Evolutionary conservation across 2,888 invertebrate genomes (phyloP).

Genomic region (Chalcosyrphus nemorum): DNA sequence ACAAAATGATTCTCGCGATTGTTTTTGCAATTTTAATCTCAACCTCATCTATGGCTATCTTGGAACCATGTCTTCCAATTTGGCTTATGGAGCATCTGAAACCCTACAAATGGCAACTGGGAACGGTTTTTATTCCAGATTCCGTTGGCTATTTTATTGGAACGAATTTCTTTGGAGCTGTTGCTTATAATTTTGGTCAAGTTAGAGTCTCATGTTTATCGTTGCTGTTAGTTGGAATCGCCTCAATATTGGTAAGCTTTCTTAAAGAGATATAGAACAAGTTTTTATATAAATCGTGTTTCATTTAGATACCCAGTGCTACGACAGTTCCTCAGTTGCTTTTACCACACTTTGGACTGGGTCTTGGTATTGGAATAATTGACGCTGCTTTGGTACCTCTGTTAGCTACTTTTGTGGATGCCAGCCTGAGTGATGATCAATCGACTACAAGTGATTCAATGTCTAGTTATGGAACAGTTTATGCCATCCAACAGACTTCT

Average conservation of each 20-base stretch:
- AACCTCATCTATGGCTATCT: conserved; percentile 91
- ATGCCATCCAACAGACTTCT: conserved; percentile 91
- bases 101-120: conserved; percentile 86
- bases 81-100: conserved; percentile 86
- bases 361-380: conserved; percentile 90
- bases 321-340: conserved; percentile 85
- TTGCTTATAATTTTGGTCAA: conserved; percentile 86
- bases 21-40: conserved; percentile 89
- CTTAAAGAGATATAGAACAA: no score
- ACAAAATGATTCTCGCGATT: conserved; percentile 85
- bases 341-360: conserved; percentile 90
- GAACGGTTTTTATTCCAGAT: conserved; percentile 92
- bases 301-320: conserved; percentile 85
- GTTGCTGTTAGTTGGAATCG: conserved; percentile 85
- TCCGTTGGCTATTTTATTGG: conserved; percentile 92
- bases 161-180: conserved; percentile 89
- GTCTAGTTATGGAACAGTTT: conserved; percentile 90
- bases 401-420: conserved; percentile 88
- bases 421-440: conserved; percentile 79
- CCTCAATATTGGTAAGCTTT: conserved; percentile 84
- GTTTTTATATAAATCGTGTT: background rate
- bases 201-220: conserved; percentile 86
- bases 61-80: conserved; percentile 92
- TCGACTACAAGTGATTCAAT: conserved; percentile 74
- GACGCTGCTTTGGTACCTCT: conserved; percentile 92